Evolutionary conservation across 1,140 invertebrate species (phyloP), one percentile per base, ranked within the genome.

Genomic region (Acromyrmex charruanus): DNA sequence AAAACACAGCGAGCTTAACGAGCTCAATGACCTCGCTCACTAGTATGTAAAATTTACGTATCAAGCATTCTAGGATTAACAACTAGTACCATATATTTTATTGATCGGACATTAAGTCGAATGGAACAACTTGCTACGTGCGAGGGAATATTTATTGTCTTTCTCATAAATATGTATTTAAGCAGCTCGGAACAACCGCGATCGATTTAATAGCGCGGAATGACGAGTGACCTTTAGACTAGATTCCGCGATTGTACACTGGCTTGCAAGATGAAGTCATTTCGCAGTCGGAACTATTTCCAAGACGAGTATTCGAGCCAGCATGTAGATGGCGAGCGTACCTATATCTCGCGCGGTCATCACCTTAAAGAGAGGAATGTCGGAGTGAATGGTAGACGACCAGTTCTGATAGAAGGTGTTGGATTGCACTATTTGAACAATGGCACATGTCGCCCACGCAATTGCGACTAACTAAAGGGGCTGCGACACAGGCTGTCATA

Each of bases 401-500:
- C 35, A 28, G 12, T 74, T 66, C 81, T 92, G 91, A 86, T 88
- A 87, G 86, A 88, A 90, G 66, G 74, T 79, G 77, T 63, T 69
- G 63, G 51, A 21, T 55, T 58, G 85, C 39, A 72, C 58, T 80
- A 85, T 92, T 90, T 87, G 88, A 92, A 93, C 92, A 92, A 92
- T 92, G 91, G 86, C 77, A 86, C 88, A 88, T 85, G 92, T 90
- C 88, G 77, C 31, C 82, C 88, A 75, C 65, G 82, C 89, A 88
- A 77, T 89, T 88, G 74, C 77, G 44, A 21, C 65, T 74, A 66
- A 63, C 74, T 85, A 82, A 90, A 89, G 77, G 87, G 71, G 53
- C 80, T 87, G 68, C 87, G 89, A 93, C 91, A 91, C 84, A 84
- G 65, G 71, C 86, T 89, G 91, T 93, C 92, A 92, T 93, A 91